These are phyloP conservation scores for Drosophila niveifrons DNA, from an alignment of 2,888 invertebrate genomes.

Conservation along the genomic window DNA sequence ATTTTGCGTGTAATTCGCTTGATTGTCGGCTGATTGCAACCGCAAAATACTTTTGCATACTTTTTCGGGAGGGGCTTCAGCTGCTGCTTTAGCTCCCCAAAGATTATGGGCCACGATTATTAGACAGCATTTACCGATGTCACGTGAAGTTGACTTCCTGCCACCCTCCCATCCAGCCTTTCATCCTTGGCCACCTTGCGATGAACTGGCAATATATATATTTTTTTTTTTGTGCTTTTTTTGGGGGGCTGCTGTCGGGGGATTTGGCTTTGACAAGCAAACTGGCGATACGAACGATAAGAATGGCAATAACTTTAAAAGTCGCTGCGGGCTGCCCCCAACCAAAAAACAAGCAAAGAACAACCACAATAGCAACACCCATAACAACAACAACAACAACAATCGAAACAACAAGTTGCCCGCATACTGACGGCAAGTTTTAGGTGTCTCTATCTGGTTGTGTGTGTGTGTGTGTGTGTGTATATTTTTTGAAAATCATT, in stretches of 20 bases:
- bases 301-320: slow-evolving; percentile 76
- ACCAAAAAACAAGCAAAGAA: not conserved
- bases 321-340: slow-evolving; percentile 63
- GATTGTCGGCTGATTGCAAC: slow-evolving; percentile 60
- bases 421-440: slow-evolving; percentile 44
- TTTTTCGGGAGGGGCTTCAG: slow-evolving; percentile 15
- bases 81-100: slow-evolving; percentile 24
- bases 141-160: slow-evolving; percentile 45
- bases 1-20: slow-evolving; percentile 61
- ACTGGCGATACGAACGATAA: slow-evolving; percentile 59
- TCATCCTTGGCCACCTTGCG: not conserved
- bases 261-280: slow-evolving; percentile 62
- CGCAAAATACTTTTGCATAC: slow-evolving; percentile 56
- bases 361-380: slow-evolving; percentile 4
- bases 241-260: slow-evolving; percentile 52
- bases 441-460: slow-evolving; percentile 29
- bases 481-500: slow-evolving; percentile 60
- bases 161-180: no score
- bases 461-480: slow-evolving; percentile 1
- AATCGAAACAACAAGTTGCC: slow-evolving; percentile 9
- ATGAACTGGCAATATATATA: slow-evolving; percentile 33
- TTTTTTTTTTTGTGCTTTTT: slow-evolving; percentile 5
- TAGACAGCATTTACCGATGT: slow-evolving; percentile 64
- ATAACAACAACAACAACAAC: not conserved
- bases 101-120: slow-evolving; percentile 57